phyloP scores from a whole-genome alignment of 2,797 vertebrate genomes.

The Lithobates sylvaticus region DNA sequence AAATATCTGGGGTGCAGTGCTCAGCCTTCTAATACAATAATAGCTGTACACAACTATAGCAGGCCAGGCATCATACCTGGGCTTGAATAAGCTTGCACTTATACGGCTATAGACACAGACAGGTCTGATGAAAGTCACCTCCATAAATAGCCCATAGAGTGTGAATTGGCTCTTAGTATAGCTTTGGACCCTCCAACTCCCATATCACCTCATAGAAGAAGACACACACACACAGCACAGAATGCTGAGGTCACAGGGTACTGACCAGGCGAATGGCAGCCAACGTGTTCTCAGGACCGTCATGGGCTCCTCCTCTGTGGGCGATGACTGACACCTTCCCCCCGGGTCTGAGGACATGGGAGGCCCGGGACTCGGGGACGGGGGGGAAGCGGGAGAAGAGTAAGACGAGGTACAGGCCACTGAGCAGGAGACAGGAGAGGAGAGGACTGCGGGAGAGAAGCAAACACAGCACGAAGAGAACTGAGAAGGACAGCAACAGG shows the following conservation, averaged over 20 bases:
- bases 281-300: slow-evolving; percentile 95
- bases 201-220: too few relatives aligned
- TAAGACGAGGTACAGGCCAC: slow-evolving; percentile 81
- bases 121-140: too few relatives aligned
- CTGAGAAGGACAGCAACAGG: slow-evolving; percentile 75
- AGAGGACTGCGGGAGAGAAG: slow-evolving; percentile 81
- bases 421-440: slow-evolving; percentile 77
- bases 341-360: slow-evolving; percentile 81
- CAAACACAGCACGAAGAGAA: slow-evolving; percentile 76
- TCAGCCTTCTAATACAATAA: too few relatives aligned
- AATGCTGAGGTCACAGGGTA: background rate
- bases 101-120: too few relatives aligned
- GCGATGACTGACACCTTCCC: slow-evolving; percentile 79
- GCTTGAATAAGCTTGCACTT: too few relatives aligned
- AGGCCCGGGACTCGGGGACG: slow-evolving; percentile 73
- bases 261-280: slow-evolving; percentile 89
- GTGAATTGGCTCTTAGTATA: too few relatives aligned
- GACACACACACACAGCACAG: too few relatives aligned
- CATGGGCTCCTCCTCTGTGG: slow-evolving; percentile 90
- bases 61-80: too few relatives aligned
- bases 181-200: too few relatives aligned
- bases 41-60: too few relatives aligned
- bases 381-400: slow-evolving; percentile 83
- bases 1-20: too few relatives aligned
- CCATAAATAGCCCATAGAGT: too few relatives aligned